Evolutionary conservation across 1,140 invertebrate genomes (phyloP), one percentile per base, ranked within the genome.

Genomic region (Cherax quadricarinatus): DNA sequence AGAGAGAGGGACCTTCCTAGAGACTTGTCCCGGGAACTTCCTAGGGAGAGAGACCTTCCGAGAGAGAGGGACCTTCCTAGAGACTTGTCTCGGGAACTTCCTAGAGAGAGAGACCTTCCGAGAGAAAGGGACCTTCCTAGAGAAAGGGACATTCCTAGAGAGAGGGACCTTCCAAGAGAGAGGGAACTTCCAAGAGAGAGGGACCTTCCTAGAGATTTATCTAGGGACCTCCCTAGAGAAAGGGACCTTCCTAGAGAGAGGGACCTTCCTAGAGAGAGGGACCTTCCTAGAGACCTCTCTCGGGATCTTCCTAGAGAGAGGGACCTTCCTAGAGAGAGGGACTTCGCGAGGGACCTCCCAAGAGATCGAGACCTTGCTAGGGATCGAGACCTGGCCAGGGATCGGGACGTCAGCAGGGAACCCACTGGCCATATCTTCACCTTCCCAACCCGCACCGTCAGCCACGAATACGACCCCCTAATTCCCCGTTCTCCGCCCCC

Each of bases 401-500:
- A 91, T 10, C 30, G 86, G n/a, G 86, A 88, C 70, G 60, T 88
- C 79, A 51, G 49, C 12, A 21, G 80, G 85, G 66, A 85, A 73
- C 53, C 85, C 60, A 57, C 48, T 48, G 91, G 78, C 49, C 91
- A 92, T 49, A 57, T 86, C 62, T 87, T 87, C 75, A 66, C 90
- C 75, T 92, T 92, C 85, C 73, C 85, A n/a, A 60, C 78, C 48
- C 91, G 86, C n/a, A 75, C 60, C 30, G 53, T 62, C 18, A 87
- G 86, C 53, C 57, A 73, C 85, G 80, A 87, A 57, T 92, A 92
- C 84, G 91, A 92, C 79, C 86, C 87, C 18, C 53, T 78, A 73
- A 91, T 83, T 66, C 78, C 75, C 16, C 83, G 57, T 53, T 84
- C 89, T 16, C 93, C 89, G 75, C 88, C 87, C 21, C 89, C 87